A percentile compares a stretch with the other conserved stretches of the same genome.
phyloP scores from a whole-genome alignment of 1,140 invertebrate species.

The Hyles euphorbiae region DNA sequence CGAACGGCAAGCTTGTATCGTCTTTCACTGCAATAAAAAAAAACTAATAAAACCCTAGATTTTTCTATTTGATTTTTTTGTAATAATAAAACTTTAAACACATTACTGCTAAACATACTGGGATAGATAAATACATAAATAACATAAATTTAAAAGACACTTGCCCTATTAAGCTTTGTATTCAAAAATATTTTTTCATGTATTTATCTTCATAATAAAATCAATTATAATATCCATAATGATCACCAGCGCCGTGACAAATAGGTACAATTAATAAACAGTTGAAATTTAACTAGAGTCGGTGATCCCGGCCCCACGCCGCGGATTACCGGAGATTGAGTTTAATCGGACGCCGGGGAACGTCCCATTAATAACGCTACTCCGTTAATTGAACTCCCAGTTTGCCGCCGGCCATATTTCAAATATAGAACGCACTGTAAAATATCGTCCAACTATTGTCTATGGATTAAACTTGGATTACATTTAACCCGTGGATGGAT shows the following conservation, averaged over 20 bases:
- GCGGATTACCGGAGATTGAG: slow-evolving; percentile 65
- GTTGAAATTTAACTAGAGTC: slow-evolving; percentile 11
- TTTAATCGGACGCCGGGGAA: slow-evolving; percentile 55
- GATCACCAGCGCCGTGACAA: background rate
- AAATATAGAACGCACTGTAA: slow-evolving; percentile 45
- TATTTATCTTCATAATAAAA: no score
- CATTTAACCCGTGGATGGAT: background rate
- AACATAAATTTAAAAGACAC: no score
- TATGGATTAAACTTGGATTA: slow-evolving; percentile 34
- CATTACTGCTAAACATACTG: no score
- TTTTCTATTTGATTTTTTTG: no score
- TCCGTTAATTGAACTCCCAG: slow-evolving; percentile 61
- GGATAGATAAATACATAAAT: no score
- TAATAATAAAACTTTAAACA: no score
- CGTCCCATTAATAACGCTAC: slow-evolving; percentile 60
- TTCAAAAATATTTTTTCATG: no score
- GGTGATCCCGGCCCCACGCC: slow-evolving; percentile 17
- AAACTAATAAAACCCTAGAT: no score
- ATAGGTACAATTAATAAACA: slow-evolving; percentile 2
- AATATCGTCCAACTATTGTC: slow-evolving; percentile 32
- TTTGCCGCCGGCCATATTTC: slow-evolving; percentile 48
- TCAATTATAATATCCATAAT: background rate
- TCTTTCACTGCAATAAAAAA: no score
- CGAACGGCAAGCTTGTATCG: no score
- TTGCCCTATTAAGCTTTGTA: no score